Evolutionary conservation across 2,113 vertebrate genomes (phyloP), one percentile per base, ranked within the genome.

Genomic region (Brachyistius frenatus): DNA sequence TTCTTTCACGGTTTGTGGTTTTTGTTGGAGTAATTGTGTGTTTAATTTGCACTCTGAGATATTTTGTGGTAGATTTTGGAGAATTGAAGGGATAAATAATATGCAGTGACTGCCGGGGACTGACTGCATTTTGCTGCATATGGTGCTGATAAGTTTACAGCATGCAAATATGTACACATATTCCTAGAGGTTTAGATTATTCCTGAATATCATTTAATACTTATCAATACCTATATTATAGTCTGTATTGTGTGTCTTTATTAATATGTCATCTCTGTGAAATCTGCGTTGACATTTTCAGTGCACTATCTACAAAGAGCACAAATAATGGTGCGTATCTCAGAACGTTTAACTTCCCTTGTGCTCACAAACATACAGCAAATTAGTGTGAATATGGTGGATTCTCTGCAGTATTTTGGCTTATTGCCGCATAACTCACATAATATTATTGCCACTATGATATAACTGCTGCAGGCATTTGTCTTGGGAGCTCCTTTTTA

Each of bases 221-320:
- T 1, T 41, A 41, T 7, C 10, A 41, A 41, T 44, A 11, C 41
- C 46, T n/a, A 15, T 35, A 62, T 13, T 11, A 67, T 13, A 13
- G 52, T 37, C 37, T 9, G 50, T 36, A 64, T 39, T 39, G 14
- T 63, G 11, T 69, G 23, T 23, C 23, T 23, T 23, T 23, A 23
- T 23, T 23, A 23, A 33, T 50, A 67, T 76, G 76, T 62, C 4
- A 76, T 61, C 3, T 10, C 30, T 8, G 3, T 67, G 35, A 68
- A 56, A 77, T 62, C 1, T 13, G 39, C 58, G 14, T 80, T 57
- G 36, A 68, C 35, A 62, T 13, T 58, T 49, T 35, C 58, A 46
- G 33, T 52, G 52, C 52, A 39, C 47, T 9, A 5, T 67, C 64
- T 80, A 52, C 60, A 86, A 81, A 73, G 60, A 73, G 71, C 37